Base-by-base conservation (phyloP, 2,797 vertebrate species). In the Sebastes elongatus region DNA sequence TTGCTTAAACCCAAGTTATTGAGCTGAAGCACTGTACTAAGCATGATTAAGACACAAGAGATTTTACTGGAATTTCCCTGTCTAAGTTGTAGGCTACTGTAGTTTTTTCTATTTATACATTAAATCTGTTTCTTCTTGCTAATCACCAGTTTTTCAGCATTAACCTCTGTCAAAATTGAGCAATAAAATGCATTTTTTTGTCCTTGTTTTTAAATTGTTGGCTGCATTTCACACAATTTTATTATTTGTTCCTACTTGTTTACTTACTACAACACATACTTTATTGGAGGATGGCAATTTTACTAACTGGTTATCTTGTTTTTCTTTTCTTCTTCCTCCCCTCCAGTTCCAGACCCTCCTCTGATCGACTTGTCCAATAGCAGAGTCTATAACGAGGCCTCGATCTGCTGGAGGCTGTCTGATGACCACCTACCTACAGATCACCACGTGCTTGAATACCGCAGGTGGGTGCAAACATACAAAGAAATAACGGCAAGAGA, bases 371-470 rank as follows among this genome's bases (percentile, higher is more conserved):
- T 97, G 74, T 96, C 96, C 25, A 92, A 83, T 49, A 97, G 97
- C 93, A 96, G 88, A 89, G 94, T 99, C 16, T 99, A 99, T 78
- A 98, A 98, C 59, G 96, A 96, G 81, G 97, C 96, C 62, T 92
- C 96, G 38, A 97, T 99, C 92, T 95, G 93, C 81, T 99, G 98
- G 98, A 94, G 96, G 77, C 92, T 96, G 38, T 95, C 97, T 5
- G 96, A 95, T 7, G 97, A 97, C 90, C 86, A 93, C 42, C 90
- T 96, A 3, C 95, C 95, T n/a, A 97, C 96, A 9, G 97, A 99
- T 78, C 95, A 93, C 71, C 98, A 99, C 46, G 46, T 97, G 65
- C 96, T 99, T 2, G 97, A 98, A 86, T 99, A 97, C 88, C 95
- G 95, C 87, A 93, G 92, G 93, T 94, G 8, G 22, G 82, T 71